Percentiles rank a stretch among this genome's conserved stretches.
These are phyloP conservation scores for Sinocyclocheilus rhinocerous DNA, from an alignment of 2,113 vertebrate species.

Conservation along the genomic window DNA sequence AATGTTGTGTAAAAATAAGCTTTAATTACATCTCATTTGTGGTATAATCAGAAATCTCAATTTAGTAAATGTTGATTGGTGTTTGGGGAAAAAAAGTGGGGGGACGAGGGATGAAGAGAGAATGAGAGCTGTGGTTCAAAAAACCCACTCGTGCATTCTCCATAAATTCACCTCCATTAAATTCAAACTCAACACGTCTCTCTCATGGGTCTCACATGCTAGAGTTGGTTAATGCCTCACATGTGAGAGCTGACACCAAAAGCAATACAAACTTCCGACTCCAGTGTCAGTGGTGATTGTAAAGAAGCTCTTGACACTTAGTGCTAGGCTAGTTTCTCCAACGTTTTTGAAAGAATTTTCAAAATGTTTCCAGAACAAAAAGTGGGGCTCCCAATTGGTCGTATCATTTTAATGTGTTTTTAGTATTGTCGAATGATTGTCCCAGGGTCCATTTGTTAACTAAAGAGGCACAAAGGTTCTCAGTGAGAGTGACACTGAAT, in stretches of 20 bases:
- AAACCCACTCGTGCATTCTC: not conserved
- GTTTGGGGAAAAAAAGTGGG: not conserved
- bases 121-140: conserved; percentile 6
- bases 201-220: not conserved
- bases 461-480: not conserved
- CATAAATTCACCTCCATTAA: conserved; percentile 34
- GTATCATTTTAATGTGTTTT: conserved; percentile 26
- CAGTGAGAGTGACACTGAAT: conserved; percentile 56
- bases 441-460: conserved; percentile 58
- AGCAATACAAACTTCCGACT: not conserved
- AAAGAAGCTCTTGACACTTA: not conserved
- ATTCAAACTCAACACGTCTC: not conserved
- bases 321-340: not conserved
- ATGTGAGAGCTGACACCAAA: not conserved
- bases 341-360: not conserved
- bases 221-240: not conserved
- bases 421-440: conserved; percentile 36
- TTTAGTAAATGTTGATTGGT: conserved; percentile 37
- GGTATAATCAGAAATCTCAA: conserved; percentile 49
- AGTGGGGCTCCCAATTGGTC: not conserved
- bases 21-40: not conserved
- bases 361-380: not conserved
- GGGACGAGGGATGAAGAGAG: not conserved
- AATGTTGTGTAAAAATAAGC: not conserved
- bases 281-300: not conserved